These are phyloP conservation scores for Standfussiana lucernea DNA, from an alignment of 2,888 invertebrate genomes.

Conservation along the genomic window DNA sequence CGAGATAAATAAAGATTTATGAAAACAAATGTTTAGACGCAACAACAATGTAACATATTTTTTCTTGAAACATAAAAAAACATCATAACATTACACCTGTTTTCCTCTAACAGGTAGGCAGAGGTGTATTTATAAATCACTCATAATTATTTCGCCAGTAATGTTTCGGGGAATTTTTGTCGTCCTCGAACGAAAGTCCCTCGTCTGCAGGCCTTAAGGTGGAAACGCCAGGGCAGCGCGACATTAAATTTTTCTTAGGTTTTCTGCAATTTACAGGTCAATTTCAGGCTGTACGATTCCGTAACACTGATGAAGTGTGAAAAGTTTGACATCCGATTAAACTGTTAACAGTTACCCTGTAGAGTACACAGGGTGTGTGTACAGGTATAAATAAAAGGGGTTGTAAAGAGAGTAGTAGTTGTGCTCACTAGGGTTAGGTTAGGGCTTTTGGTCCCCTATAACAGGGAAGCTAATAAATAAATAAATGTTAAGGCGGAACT, in stretches of 20 bases:
- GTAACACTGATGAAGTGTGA: slow-evolving; percentile 33
- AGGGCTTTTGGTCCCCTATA: slow-evolving; percentile 8
- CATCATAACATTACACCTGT: no score
- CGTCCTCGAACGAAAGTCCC: background rate
- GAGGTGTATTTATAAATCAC: background rate
- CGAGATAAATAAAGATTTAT: background rate
- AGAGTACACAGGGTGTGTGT: slow-evolving; percentile 9
- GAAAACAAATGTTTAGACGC: background rate
- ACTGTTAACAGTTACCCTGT: slow-evolving; percentile 22
- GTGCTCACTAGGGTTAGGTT: slow-evolving; percentile 13
- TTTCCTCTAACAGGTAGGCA: no score
- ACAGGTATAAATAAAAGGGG: slow-evolving; percentile 39
- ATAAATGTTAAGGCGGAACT: background rate
- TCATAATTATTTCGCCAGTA: background rate
- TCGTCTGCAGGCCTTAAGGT: no score
- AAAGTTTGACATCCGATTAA: slow-evolving; percentile 49
- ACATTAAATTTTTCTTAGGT: no score
- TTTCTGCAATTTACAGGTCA: no score
- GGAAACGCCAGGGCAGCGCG: no score
- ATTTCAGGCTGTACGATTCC: no score
- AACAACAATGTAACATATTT: no score
- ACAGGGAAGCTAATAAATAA: background rate
- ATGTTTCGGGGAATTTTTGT: background rate
- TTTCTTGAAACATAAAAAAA: no score
- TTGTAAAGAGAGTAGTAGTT: background rate